These are phyloP conservation scores for Formica selysi DNA, from an alignment of 1,140 invertebrate species.

Conservation along the genomic window DNA sequence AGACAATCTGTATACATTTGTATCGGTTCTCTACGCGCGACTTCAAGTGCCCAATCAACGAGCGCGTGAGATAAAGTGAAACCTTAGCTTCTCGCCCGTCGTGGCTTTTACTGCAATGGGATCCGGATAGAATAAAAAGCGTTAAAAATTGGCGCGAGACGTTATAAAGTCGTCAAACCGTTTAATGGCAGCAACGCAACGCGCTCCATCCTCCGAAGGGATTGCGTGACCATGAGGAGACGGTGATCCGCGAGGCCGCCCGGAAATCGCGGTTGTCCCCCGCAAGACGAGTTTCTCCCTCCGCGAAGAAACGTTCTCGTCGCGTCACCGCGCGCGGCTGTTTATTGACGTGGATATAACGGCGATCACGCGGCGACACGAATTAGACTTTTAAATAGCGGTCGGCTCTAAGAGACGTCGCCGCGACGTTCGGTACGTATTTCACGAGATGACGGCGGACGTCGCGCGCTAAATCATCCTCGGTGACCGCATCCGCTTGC, in stretches of 20 bases:
- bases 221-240: constrained; percentile 55
- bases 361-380: constrained; percentile 66
- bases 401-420: neutral
- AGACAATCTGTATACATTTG: neutral
- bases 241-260: constrained; percentile 26
- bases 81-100: constrained; percentile 49
- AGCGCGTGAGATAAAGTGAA: constrained; percentile 43
- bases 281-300: constrained; percentile 49
- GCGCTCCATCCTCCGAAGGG: constrained; percentile 37
- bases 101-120: constrained; percentile 45
- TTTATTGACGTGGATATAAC: constrained; percentile 76
- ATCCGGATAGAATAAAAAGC: constrained; percentile 50
- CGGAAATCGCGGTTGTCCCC: constrained; percentile 53
- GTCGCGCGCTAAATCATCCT: constrained; percentile 79
- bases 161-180: constrained; percentile 59
- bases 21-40: neutral
- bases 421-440: constrained; percentile 69
- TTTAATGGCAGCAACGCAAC: constrained; percentile 39
- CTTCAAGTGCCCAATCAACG: constrained; percentile 46
- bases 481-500: constrained; percentile 82
- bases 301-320: constrained; percentile 1
- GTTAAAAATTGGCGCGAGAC: constrained; percentile 47
- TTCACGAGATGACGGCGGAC: constrained; percentile 76
- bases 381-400: constrained; percentile 81
- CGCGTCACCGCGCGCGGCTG: constrained; percentile 7